Evolutionary conservation across 2,888 invertebrate species (phyloP).

Genomic region (Habroteleia sp.): DNA sequence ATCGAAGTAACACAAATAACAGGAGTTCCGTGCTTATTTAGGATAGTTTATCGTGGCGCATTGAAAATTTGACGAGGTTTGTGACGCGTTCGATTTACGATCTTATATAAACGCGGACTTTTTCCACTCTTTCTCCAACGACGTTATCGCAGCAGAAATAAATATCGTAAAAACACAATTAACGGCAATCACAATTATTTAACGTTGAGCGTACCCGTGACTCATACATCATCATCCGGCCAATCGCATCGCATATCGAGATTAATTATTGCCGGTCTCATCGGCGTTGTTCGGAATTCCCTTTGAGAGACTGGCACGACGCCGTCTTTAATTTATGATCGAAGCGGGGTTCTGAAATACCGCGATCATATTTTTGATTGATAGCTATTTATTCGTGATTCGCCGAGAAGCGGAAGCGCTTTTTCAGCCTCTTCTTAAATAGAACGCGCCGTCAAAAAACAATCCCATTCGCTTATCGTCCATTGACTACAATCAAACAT

Average conservation of each 20-base stretch:
- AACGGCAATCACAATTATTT: conserved; percentile 59
- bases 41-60: not conserved
- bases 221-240: conserved; percentile 50
- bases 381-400: conserved; percentile 70
- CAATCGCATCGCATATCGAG: conserved; percentile 57
- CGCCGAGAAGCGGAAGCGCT: conserved; percentile 63
- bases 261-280: conserved; percentile 64
- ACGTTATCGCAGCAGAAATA: conserved; percentile 41
- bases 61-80: conserved; percentile 15
- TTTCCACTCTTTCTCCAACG: conserved; percentile 6
- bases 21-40: not conserved
- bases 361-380: conserved; percentile 69
- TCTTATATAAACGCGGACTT: not conserved
- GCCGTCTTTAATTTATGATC: conserved; percentile 65
- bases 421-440: conserved; percentile 42
- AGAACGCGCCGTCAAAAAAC: conserved; percentile 51
- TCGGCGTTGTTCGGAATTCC: conserved; percentile 56
- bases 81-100: conserved; percentile 16
- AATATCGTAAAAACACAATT: conserved; percentile 62
- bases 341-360: conserved; percentile 62
- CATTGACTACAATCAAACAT: conserved; percentile 60
- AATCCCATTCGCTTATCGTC: conserved; percentile 62
- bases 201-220: conserved; percentile 40
- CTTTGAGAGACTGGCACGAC: conserved; percentile 59
- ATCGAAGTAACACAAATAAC: no score